phyloP scores from a whole-genome alignment of 2,113 vertebrate genomes.

The Jacana jacana region DNA sequence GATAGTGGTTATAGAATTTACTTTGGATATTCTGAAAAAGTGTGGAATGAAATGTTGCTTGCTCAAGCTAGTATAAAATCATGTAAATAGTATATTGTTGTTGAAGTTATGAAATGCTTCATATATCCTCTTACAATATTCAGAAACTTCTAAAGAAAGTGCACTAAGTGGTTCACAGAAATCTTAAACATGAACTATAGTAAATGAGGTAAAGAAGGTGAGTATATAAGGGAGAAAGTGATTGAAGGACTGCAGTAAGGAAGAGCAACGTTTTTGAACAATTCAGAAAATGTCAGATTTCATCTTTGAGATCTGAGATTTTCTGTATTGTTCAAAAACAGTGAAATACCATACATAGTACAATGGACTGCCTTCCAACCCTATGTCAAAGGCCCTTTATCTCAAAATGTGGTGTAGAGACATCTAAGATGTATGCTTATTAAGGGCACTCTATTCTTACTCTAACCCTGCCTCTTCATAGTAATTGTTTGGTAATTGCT shows the following conservation, averaged over 20 bases:
- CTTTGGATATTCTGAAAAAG: background rate
- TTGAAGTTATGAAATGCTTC: background rate
- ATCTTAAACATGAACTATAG: background rate
- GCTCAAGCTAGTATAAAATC: background rate
- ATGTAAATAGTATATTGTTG: background rate
- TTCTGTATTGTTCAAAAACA: too few species aligned
- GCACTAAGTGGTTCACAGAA: background rate
- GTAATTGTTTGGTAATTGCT: background rate
- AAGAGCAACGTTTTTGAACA: background rate
- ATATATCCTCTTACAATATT: background rate
- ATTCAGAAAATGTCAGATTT: background rate
- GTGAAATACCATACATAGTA: accelerated
- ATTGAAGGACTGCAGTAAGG: background rate
- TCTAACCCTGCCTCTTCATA: background rate
- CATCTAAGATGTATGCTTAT: background rate
- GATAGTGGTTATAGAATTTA: background rate
- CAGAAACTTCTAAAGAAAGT: background rate
- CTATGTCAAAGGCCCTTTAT: accelerated
- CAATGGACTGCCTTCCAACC: background rate
- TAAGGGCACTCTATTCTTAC: background rate
- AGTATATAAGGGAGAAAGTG: background rate
- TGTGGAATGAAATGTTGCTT: background rate
- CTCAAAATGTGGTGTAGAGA: background rate
- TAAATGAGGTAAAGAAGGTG: background rate
- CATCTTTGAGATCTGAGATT: background rate